Base-by-base conservation (phyloP, 1,140 invertebrate genomes). In the Drosophila parvula region DNA sequence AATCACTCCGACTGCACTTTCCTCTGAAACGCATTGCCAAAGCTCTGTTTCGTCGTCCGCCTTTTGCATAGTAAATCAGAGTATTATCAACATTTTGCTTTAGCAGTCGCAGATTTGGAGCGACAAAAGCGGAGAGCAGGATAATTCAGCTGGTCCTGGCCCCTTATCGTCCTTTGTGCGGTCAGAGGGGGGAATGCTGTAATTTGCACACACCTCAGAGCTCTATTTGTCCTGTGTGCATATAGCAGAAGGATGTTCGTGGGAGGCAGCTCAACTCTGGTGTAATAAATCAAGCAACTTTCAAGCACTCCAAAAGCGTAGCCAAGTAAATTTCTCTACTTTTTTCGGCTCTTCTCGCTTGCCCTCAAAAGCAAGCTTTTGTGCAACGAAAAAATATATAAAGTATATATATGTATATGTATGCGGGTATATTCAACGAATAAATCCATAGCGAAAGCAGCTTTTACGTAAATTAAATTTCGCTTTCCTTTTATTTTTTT, bases 391-490 rank as follows among this genome's bases (percentile, higher is more conserved):
- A 75, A 62, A 60, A 68, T 38, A 67, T 74, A 79, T 79, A 74
- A 10, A 18, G 43, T 53, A 53, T 53, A 22, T 40, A 58, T 27
- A 58, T 48, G 50, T 60, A 70, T 77, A 62, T 64, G 40, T 60
- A 53, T 56, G 58, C 41, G 38, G 55, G 50, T 45, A 60, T 59
- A 76, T 79, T 61, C 79, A 63, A 69, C 53, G 58, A 59, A 79
- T 79, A 82, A 88, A 88, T 88, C 83, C 81, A 63, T 74, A 53
- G 74, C 69, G 69, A 81, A 62, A 69, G 71, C 84, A 74, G 84
- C 84, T 89, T 89, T 89, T 89, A 89, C 81, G 64, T 81, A 89
- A 89, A 89, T 89, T 89, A 89, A 89, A 89, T 89, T 89, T 84
- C 74, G 78, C 83, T 88, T 77, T 84, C 67, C 44, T 40, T 77